Base-by-base conservation (phyloP, 1,140 invertebrate species). In the Phymastichus coffea region DNA sequence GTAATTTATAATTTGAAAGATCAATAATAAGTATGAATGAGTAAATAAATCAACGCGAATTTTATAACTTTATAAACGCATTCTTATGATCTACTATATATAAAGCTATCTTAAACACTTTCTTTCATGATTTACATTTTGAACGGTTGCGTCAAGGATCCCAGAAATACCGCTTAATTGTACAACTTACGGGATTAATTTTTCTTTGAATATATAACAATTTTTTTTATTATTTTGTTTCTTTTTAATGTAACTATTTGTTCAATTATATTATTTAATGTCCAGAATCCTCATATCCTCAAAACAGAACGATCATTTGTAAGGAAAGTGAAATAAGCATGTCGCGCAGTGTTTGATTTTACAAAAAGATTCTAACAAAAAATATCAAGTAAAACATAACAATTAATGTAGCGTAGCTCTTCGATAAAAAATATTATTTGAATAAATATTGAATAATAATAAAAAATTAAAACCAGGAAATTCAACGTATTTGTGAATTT, bases 91-190 rank as follows among this genome's bases (percentile, higher is more conserved):
- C 33, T 53, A 53, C 28, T 59, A 53, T 59, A 61, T 61, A 61
- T 54, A 61, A 61, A 61, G 51, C 51, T 61, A 61, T 46, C 54
- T 48, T 46, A 59, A 61, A 61, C 51, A 61, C 58, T 61, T 61
- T 61, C 58, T 47, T 54, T 61, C 51, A 61, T 55, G 49, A 19
- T 41, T 55, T 61, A 61, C 43, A 61, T 4, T 47, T 38, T 48
- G 22, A 33, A 7, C 28, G 4, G n/a, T 46, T 28, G 26, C 14
- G 28, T 53, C 23, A 49, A 61, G 51, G 51, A 61, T 61, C 54
- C 51, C 25, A 8, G 38, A 30, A 44, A 35, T 10, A n/a, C 19
- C 6, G 19, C 38, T 49, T 51, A 12, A 48, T 26, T 57, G 44
- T 41, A 58, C 38, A 58, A 38, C 20, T 47, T 60, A 37, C 38